A percentile compares a stretch with the other conserved stretches of the same genome.
These are phyloP conservation scores for Diprion similis DNA, from an alignment of 1,140 invertebrate species.

Conservation along the genomic window DNA sequence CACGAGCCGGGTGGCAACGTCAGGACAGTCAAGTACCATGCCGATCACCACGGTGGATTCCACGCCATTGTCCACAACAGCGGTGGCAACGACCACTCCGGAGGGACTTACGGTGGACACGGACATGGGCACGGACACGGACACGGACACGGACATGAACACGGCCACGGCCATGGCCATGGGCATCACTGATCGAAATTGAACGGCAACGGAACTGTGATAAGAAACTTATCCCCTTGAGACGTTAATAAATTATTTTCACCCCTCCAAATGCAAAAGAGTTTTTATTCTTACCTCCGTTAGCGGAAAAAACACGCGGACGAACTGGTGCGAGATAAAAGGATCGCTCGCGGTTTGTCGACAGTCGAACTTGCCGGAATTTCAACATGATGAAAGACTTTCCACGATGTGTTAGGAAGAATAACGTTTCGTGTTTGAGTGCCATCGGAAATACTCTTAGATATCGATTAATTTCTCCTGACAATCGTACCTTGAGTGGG, in stretches of 20 bases:
- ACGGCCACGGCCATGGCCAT: neutral
- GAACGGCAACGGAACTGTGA: neutral
- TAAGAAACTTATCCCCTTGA: neutral
- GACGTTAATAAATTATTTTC: neutral
- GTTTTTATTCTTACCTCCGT: neutral
- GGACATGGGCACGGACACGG: neutral
- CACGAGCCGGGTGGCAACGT: constrained; percentile 77
- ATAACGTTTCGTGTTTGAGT: too few species aligned
- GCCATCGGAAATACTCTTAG: too few species aligned
- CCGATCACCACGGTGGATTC: constrained; percentile 76
- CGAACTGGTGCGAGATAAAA: neutral
- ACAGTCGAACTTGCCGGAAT: too few species aligned
- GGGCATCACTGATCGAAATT: constrained; percentile 2
- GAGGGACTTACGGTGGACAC: constrained; percentile 23
- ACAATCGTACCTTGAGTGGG: too few species aligned
- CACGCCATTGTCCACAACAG: constrained; percentile 73
- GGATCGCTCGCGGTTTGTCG: too few species aligned
- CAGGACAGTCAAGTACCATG: constrained; percentile 74
- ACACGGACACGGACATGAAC: neutral
- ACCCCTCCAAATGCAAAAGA: neutral
- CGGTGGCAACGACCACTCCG: constrained; percentile 33
- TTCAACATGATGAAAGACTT: too few species aligned
- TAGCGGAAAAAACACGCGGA: neutral
- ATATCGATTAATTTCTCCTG: too few species aligned
- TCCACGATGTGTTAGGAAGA: too few species aligned